phyloP scores from a whole-genome alignment of 2,888 invertebrate genomes.

The Coronaproctus castanopsis region DNA sequence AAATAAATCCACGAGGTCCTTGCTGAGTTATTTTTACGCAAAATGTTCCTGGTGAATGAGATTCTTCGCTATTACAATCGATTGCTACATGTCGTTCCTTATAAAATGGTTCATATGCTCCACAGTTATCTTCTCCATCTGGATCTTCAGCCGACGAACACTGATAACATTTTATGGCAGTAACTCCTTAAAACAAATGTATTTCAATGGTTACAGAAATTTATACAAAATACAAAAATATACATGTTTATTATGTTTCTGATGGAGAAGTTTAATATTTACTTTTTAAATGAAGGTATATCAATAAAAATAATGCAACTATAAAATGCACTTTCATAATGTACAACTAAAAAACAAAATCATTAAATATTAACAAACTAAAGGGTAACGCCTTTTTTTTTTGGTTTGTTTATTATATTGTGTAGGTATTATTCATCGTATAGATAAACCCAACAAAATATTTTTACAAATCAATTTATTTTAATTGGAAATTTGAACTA shows the following conservation, averaged over 20 bases:
- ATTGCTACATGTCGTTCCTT: slow-evolving; percentile 66
- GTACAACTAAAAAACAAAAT: too few species aligned
- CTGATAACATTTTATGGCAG: slow-evolving; percentile 52
- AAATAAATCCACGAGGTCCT: slow-evolving; percentile 80
- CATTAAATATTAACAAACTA: too few species aligned
- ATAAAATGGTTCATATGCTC: slow-evolving; percentile 71
- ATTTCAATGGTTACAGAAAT: neutral
- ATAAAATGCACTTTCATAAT: too few species aligned
- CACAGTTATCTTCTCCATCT: slow-evolving; percentile 66
- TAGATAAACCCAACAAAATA: too few species aligned
- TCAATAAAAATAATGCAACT: neutral
- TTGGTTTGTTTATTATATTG: too few species aligned
- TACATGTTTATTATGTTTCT: too few species aligned
- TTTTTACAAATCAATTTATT: too few species aligned
- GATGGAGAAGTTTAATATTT: neutral
- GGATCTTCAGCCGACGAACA: slow-evolving; percentile 73
- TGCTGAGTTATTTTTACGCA: slow-evolving; percentile 90
- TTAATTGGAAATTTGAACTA: too few species aligned
- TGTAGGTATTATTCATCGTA: too few species aligned
- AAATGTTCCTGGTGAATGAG: slow-evolving; percentile 83
- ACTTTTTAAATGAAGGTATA: neutral
- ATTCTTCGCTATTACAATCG: slow-evolving; percentile 86
- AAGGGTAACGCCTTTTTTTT: too few species aligned
- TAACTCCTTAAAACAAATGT: slow-evolving; percentile 1
- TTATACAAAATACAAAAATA: neutral